Evolutionary conservation across 2,113 vertebrate genomes (phyloP).

Genomic region (Falco punctatus): DNA sequence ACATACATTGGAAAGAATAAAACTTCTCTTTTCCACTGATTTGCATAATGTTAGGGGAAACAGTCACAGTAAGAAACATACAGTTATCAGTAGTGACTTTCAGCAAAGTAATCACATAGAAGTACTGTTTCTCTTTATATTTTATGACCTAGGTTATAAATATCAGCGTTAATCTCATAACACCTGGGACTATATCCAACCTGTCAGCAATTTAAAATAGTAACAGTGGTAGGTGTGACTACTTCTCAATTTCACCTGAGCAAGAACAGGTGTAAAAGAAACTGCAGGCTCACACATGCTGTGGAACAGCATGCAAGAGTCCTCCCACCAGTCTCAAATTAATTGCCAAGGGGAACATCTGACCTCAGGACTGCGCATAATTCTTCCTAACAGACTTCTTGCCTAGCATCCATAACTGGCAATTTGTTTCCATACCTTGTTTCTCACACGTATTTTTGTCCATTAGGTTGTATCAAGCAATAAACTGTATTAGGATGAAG

Average conservation of each 20-base stretch:
- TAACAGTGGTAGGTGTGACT: conserved; percentile 6
- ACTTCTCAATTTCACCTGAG: not conserved
- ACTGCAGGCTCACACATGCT: not conserved
- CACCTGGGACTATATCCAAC: not conserved
- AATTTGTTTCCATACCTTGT: not conserved
- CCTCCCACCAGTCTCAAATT: not conserved
- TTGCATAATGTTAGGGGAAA: not conserved
- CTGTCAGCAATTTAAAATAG: not conserved
- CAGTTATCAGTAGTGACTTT: not conserved
- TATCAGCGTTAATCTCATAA: not conserved
- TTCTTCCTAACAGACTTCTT: not conserved
- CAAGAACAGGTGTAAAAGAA: not conserved
- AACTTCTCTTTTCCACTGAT: not conserved
- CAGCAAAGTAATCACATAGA: not conserved
- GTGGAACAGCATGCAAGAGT: not conserved
- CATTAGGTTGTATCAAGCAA: not conserved
- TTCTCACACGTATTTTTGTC: not conserved
- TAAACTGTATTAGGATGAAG: not conserved
- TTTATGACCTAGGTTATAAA: not conserved
- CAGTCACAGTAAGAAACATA: not conserved
- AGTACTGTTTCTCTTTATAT: not conserved
- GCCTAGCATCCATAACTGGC: not conserved
- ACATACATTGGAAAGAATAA: not conserved
- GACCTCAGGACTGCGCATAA: not conserved
- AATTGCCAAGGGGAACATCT: not conserved